A percentile compares a stretch with the other conserved stretches of the same genome.
Evolutionary conservation across 1,140 invertebrate genomes (phyloP).

Genomic region (Schlechtendalia chinensis): DNA sequence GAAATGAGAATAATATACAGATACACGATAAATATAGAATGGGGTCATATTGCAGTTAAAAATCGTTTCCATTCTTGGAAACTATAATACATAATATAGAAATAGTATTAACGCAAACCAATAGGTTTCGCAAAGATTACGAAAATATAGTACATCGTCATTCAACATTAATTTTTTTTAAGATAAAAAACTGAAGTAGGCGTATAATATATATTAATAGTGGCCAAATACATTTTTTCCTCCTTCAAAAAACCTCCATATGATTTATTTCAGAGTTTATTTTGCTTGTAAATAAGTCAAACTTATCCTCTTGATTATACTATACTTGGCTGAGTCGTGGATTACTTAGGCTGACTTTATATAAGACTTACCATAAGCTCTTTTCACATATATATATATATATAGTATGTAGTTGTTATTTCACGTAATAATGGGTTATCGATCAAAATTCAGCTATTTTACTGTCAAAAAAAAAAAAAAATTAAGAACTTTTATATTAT

Average conservation of each 20-base stretch:
- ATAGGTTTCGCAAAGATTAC: no score
- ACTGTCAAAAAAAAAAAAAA: neutral
- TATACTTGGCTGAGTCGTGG: neutral
- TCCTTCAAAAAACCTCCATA: neutral
- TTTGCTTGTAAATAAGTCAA: neutral
- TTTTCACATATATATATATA: no score
- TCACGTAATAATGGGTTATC: neutral
- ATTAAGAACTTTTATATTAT: neutral
- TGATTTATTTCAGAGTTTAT: no score
- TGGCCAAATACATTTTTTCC: neutral
- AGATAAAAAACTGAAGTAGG: neutral
- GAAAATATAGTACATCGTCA: neutral
- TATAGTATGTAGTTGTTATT: neutral
- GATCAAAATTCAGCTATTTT: neutral
- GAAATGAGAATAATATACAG: no score
- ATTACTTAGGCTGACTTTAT: neutral
- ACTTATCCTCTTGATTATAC: neutral
- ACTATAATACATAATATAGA: no score
- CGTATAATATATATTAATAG: neutral
- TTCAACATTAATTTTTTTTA: neutral
- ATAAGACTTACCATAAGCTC: neutral
- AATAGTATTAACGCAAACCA: no score
- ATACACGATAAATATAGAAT: no score
- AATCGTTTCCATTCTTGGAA: no score
- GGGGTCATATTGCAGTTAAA: no score